Conservation (phyloP, 2,797 vertebrate species). For the Schizopygopsis malacanthus region DNA sequence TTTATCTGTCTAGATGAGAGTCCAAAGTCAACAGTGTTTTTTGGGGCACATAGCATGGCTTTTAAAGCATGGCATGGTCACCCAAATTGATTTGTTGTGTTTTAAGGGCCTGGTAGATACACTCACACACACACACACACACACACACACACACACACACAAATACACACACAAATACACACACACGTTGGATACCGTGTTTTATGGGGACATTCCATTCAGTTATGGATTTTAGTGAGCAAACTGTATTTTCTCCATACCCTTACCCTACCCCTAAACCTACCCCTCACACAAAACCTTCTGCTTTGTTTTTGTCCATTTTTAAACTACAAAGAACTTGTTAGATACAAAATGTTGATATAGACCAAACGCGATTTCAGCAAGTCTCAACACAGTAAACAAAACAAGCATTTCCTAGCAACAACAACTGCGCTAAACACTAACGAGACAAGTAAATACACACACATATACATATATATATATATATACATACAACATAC, state of each 20-base stretch:
- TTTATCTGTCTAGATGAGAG: slow-evolving; percentile 21
- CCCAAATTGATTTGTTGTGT: slow-evolving; percentile 48
- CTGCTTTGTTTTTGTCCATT: not conserved
- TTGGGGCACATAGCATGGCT: slow-evolving; percentile 8
- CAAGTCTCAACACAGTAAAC: no score
- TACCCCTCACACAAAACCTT: not conserved
- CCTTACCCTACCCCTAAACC: not conserved
- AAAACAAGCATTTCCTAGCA: no score
- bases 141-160: not conserved
- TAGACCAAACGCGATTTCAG: no score
- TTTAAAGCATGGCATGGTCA: not conserved
- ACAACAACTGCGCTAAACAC: no score
- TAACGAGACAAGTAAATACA: no score
- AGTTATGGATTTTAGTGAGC: not conserved
- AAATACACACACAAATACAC: not conserved
- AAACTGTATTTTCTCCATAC: not conserved
- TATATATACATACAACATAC: no score
- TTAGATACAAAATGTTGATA: no score
- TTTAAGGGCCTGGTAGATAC: slow-evolving; percentile 53
- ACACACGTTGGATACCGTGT: not conserved
- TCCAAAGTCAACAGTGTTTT: slow-evolving; percentile 35
- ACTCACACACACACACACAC: not conserved
- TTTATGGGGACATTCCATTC: no score
- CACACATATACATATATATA: no score
- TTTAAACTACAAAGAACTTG: not conserved